Evolutionary conservation across 1,140 invertebrate genomes (phyloP).

Genomic region (Leptoteleia sp.): DNA sequence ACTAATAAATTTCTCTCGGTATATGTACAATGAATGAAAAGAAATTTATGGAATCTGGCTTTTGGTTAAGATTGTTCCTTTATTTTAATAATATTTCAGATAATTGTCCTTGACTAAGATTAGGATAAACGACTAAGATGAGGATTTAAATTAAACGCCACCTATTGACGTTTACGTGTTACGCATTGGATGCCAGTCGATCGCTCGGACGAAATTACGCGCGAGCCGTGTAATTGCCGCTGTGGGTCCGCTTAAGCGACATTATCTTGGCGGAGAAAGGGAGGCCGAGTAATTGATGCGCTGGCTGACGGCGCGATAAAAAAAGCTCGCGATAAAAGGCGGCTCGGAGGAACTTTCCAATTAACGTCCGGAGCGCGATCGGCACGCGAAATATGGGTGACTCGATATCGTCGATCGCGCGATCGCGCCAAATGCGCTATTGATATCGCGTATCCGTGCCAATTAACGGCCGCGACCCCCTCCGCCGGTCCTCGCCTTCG

Average conservation of each 20-base stretch:
- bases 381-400: slow-evolving; percentile 61
- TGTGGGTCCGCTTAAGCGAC: not conserved
- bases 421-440: slow-evolving; percentile 64
- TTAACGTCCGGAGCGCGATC: slow-evolving; percentile 49
- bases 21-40: too few species aligned
- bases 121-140: too few species aligned
- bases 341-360: slow-evolving; percentile 57
- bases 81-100: too few species aligned
- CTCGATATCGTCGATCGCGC: slow-evolving; percentile 58
- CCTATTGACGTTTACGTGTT: too few species aligned
- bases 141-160: too few species aligned
- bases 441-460: slow-evolving; percentile 66
- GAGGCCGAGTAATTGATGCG: slow-evolving; percentile 13
- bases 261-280: not conserved
- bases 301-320: slow-evolving; percentile 12
- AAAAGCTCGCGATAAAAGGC: slow-evolving; percentile 26
- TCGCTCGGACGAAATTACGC: too few species aligned
- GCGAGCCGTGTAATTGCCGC: too few species aligned
- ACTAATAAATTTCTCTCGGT: too few species aligned
- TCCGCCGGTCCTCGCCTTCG: slow-evolving; percentile 5
- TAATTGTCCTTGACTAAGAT: too few species aligned
- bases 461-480: slow-evolving; percentile 64
- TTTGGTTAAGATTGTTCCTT: too few species aligned
- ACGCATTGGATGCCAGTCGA: too few species aligned
- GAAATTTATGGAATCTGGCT: too few species aligned